Conservation (phyloP, 92 coral and sea anemone genomes). For the Scolanthus callimorphus region DNA sequence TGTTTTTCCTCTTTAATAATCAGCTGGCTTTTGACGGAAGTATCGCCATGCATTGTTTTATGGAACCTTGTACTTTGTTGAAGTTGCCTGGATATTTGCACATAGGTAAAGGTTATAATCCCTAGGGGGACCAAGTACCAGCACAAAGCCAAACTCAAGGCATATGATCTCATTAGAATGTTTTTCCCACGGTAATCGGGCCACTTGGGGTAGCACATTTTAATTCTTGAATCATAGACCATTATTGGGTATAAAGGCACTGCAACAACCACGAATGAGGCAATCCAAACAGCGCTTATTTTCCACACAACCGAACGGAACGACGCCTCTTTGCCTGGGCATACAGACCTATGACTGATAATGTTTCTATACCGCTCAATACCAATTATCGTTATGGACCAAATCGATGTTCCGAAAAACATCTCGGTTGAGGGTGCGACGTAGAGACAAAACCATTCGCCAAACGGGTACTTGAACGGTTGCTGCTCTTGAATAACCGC, state of each 20-base stretch:
- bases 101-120: slow-evolving; percentile 58
- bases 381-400: slow-evolving; percentile 81
- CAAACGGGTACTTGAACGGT: slow-evolving; percentile 47
- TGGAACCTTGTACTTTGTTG: slow-evolving; percentile 53
- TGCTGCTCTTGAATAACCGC: slow-evolving; percentile 26
- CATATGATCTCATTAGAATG: slow-evolving; percentile 8
- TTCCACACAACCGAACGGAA: slow-evolving; percentile 18
- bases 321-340: slow-evolving; percentile 17
- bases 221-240: not conserved
- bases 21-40: slow-evolving; percentile 14
- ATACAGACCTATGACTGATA: slow-evolving; percentile 28
- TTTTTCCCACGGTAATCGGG: slow-evolving; percentile 9
- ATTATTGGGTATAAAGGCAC: slow-evolving; percentile 61
- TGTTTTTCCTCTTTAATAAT: slow-evolving; percentile 28
- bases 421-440: slow-evolving; percentile 63
- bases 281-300: slow-evolving; percentile 54
- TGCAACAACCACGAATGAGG: slow-evolving; percentile 49
- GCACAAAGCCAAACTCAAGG: slow-evolving; percentile 13
- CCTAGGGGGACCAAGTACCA: slow-evolving; percentile 64
- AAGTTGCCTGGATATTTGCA: slow-evolving; percentile 45
- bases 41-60: slow-evolving; percentile 39
- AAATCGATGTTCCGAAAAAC: slow-evolving; percentile 79
- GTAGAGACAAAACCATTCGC: slow-evolving; percentile 48
- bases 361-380: slow-evolving; percentile 70
- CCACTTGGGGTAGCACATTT: slow-evolving; percentile 24